A percentile compares a stretch with the other conserved stretches of the same genome.
Conservation (phyloP, 1,140 invertebrate genomes). For the Lutraria rhynchaena region DNA sequence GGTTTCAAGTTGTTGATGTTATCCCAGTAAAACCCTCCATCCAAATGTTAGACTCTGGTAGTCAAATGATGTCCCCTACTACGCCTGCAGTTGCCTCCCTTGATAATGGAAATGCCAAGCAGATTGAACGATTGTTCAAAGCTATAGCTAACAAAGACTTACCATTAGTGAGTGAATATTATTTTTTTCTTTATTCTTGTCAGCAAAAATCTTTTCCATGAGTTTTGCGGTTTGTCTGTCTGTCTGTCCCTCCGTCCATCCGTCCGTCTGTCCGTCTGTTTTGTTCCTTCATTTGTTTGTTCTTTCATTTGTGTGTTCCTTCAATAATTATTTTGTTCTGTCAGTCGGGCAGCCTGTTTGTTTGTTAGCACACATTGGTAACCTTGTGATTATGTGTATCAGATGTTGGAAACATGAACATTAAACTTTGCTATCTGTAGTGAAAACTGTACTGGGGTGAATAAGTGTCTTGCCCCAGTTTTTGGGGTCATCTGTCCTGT, state of each 20-base stretch:
- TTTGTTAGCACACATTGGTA: no score
- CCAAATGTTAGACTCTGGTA: conserved; percentile 39
- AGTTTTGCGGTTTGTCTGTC: not conserved
- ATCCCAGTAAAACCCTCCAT: conserved; percentile 9
- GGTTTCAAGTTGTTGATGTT: conserved; percentile 31
- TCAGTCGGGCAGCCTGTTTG: no score
- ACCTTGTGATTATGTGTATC: no score
- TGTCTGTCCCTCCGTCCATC: no score
- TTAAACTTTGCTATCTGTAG: no score
- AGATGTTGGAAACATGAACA: no score
- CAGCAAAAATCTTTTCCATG: not conserved
- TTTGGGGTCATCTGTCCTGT: no score
- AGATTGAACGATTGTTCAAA: conserved; percentile 45
- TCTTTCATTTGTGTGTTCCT: no score
- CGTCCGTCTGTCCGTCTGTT: no score
- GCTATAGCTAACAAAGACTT: conserved; percentile 38
- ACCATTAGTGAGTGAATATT: conserved; percentile 29
- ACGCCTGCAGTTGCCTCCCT: conserved; percentile 53
- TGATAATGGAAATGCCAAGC: conserved; percentile 22
- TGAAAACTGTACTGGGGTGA: no score
- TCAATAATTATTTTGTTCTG: not conserved
- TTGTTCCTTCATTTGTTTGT: no score
- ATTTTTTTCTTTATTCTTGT: not conserved
- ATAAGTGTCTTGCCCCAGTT: no score
- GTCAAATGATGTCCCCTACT: conserved; percentile 51